These are phyloP conservation scores for Oncopeltus fasciatus DNA, from an alignment of 1,140 invertebrate species.

Conservation along the genomic window DNA sequence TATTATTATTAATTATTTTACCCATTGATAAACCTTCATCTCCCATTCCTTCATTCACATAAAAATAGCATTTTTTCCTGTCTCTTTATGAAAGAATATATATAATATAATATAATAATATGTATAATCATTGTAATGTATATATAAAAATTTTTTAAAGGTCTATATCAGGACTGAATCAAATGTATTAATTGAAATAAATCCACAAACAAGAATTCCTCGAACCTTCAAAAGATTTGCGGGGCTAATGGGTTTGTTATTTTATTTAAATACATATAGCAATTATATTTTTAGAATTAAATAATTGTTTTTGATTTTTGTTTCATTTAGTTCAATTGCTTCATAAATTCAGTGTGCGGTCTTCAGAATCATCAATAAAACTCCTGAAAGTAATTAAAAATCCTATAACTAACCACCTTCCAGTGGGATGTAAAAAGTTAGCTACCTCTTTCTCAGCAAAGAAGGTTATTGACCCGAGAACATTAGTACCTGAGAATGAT, in stretches of 20 bases:
- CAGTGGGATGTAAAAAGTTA: conserved; percentile 85
- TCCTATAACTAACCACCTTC: conserved; percentile 85
- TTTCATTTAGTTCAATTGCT: conserved; percentile 76
- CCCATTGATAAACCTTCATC: too few relatives aligned
- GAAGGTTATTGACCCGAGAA: conserved; percentile 55
- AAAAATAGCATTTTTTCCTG: too few relatives aligned
- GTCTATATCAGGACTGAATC: conserved; percentile 92
- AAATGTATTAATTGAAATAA: conserved; percentile 96
- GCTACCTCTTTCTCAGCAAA: conserved; percentile 79
- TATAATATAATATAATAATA: too few relatives aligned
- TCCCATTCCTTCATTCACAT: too few relatives aligned
- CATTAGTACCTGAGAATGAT: conserved; percentile 65
- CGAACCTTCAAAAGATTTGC: conserved; percentile 97
- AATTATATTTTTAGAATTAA: neutral
- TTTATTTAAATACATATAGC: neutral
- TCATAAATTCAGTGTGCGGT: conserved; percentile 84
- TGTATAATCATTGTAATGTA: too few relatives aligned
- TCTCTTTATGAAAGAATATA: too few relatives aligned
- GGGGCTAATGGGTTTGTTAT: conserved; percentile 76
- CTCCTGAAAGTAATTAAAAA: conserved; percentile 96
- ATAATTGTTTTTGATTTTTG: neutral
- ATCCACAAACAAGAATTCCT: conserved; percentile 95
- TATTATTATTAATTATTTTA: too few relatives aligned
- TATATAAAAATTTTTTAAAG: too few relatives aligned
- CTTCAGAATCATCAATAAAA: conserved; percentile 77